Conservation (phyloP, 1,140 invertebrate genomes). For the Trichogramma pretiosum region DNA sequence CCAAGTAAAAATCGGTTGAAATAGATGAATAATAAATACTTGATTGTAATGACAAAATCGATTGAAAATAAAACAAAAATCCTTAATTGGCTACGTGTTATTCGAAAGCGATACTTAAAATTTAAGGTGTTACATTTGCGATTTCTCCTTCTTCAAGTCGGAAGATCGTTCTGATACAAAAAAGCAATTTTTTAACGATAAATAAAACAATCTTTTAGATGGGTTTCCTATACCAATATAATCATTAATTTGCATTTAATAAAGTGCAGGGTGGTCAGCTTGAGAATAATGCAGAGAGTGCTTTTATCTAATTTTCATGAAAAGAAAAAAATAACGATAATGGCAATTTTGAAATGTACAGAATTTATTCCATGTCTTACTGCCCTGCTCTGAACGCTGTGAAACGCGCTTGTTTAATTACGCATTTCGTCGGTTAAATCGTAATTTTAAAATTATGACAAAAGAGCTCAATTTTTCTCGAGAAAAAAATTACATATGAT, state of each 20-base stretch:
- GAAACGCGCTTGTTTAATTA: too few species aligned
- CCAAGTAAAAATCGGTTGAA: too few species aligned
- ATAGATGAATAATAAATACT: too few species aligned
- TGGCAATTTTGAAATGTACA: too few species aligned
- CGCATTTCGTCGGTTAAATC: conserved; percentile 11
- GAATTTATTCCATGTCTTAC: conserved; percentile 28
- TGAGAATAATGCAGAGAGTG: too few species aligned
- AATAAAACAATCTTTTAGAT: conserved; percentile 17
- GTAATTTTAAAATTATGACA: too few species aligned
- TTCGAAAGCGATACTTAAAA: conserved; percentile 39
- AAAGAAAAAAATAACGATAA: too few species aligned
- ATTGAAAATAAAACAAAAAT: too few species aligned
- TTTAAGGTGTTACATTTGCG: conserved; percentile 28
- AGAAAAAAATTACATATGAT: too few species aligned
- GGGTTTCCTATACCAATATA: conserved; percentile 5
- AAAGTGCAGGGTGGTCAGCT: conserved; percentile 8
- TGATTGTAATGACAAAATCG: too few species aligned
- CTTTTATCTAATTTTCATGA: too few species aligned
- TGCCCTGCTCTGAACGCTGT: conserved; percentile 25
- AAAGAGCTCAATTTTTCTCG: too few species aligned
- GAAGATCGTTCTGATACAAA: conserved; percentile 3
- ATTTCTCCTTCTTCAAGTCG: conserved; percentile 19
- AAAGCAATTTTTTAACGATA: conserved; percentile 24
- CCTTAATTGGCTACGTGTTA: conserved; percentile 39
- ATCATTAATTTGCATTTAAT: background rate